Evolutionary conservation across 2,888 invertebrate genomes (phyloP).

Genomic region (Lagria hirta): DNA sequence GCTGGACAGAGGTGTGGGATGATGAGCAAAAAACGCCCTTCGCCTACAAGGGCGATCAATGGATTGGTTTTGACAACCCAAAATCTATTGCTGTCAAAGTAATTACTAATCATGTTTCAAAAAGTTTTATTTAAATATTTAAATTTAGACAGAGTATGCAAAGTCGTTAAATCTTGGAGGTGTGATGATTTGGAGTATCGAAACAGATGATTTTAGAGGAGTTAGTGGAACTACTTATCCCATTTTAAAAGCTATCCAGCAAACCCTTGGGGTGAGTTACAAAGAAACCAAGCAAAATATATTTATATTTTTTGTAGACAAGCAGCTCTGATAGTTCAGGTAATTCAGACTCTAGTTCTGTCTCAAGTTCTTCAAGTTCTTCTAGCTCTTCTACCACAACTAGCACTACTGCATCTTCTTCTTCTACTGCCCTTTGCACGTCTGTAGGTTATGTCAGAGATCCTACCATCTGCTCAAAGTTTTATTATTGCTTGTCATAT

Average conservation of each 20-base stretch:
- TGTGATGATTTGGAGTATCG: constrained; percentile 78
- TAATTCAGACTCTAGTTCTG: constrained; percentile 8
- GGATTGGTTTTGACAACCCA: constrained; percentile 71
- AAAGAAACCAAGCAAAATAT: too few relatives aligned
- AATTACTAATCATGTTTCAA: too few relatives aligned
- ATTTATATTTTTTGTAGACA: too few relatives aligned
- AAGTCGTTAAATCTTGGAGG: constrained; percentile 59
- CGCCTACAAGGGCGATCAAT: constrained; percentile 60
- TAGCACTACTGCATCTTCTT: constrained; percentile 4
- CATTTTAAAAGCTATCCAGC: constrained; percentile 62
- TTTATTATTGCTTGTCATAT: constrained; percentile 25
- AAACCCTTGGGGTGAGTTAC: constrained; percentile 36
- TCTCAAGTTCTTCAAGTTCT: constrained; percentile 1
- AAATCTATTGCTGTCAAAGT: constrained; percentile 60
- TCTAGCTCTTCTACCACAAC: constrained; percentile 6
- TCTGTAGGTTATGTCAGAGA: constrained; percentile 25
- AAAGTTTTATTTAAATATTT: too few relatives aligned
- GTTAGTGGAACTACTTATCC: constrained; percentile 62
- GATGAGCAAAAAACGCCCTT: constrained; percentile 63
- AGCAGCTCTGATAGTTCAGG: too few relatives aligned
- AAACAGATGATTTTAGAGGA: constrained; percentile 74
- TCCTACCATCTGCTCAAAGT: constrained; percentile 21
- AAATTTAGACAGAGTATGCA: too few relatives aligned
- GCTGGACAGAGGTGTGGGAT: constrained; percentile 61
- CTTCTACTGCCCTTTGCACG: constrained; percentile 10